phyloP scores from a whole-genome alignment of 1,140 invertebrate genomes.

The Solenopsis invicta region DNA sequence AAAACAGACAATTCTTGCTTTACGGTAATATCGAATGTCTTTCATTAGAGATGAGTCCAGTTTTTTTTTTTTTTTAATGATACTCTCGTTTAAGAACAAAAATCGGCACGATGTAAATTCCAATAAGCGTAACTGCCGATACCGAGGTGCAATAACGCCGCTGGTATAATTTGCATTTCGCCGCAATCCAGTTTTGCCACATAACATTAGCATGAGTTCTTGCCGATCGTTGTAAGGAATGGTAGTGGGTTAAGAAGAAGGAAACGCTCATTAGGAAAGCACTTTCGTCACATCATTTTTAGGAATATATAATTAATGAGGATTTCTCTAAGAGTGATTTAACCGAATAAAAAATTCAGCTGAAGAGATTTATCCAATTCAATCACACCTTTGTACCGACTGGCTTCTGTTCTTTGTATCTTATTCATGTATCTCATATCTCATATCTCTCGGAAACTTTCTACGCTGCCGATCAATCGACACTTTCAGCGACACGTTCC shows the following conservation, averaged over 20 bases:
- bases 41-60: background rate
- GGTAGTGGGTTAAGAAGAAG: background rate
- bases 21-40: background rate
- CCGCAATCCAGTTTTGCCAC: slow-evolving; percentile 50
- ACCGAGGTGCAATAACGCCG: slow-evolving; percentile 54
- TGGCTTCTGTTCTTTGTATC: background rate
- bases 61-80: slow-evolving; percentile 16
- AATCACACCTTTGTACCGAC: background rate
- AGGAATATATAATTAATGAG: background rate
- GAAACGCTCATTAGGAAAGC: slow-evolving; percentile 11
- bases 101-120: slow-evolving; percentile 62
- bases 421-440: background rate
- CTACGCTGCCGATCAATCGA: slow-evolving; percentile 41
- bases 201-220: slow-evolving; percentile 67
- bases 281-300: slow-evolving; percentile 16
- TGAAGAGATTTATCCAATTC: background rate
- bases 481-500: slow-evolving; percentile 18
- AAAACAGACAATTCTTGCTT: background rate
- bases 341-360: background rate
- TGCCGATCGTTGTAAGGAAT: slow-evolving; percentile 49
- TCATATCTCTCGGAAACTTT: slow-evolving; percentile 1
- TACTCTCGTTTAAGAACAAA: slow-evolving; percentile 13
- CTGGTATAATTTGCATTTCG: slow-evolving; percentile 69
- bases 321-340: background rate
- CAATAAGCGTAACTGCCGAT: slow-evolving; percentile 66